Percentiles rank a stretch among this genome's conserved stretches.
phyloP scores from a whole-genome alignment of 2,888 invertebrate genomes.

The Nomada ferruginata region DNA sequence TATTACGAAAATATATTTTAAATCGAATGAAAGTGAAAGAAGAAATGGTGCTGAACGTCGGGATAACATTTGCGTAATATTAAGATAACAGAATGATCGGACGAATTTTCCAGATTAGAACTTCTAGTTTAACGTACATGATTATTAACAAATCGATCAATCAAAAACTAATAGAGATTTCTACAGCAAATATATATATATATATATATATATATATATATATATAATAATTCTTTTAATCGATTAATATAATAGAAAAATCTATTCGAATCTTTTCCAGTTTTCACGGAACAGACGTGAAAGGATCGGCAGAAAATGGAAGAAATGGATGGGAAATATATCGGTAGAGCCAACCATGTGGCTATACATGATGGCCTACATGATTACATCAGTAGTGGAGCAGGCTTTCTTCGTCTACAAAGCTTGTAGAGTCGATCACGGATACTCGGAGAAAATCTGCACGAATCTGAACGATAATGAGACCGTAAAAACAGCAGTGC shows the following conservation, averaged over 20 bases:
- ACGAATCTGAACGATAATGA: conserved; percentile 86
- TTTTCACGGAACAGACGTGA: neutral
- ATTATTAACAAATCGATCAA: no score
- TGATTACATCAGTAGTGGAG: conserved; percentile 92
- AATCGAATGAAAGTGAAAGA: no score
- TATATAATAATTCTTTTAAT: no score
- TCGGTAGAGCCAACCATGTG: conserved; percentile 95
- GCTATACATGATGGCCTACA: conserved; percentile 94
- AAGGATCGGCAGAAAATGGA: neutral
- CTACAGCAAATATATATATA: no score
- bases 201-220: no score
- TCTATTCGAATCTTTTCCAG: neutral
- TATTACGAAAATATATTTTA: neutral
- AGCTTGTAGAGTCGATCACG: conserved; percentile 91
- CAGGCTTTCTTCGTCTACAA: conserved; percentile 92
- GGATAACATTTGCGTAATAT: no score
- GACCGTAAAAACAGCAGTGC: conserved; percentile 88
- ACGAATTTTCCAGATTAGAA: no score
- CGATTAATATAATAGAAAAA: neutral
- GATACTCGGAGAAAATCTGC: conserved; percentile 89
- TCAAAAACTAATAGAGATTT: no score
- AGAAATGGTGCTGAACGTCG: no score
- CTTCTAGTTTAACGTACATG: no score
- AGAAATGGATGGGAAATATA: conserved; percentile 83
- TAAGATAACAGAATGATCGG: no score